Evolutionary conservation across 2,113 vertebrate species (phyloP), one percentile per base, ranked within the genome.

Genomic region (Megaceryle maxima): DNA sequence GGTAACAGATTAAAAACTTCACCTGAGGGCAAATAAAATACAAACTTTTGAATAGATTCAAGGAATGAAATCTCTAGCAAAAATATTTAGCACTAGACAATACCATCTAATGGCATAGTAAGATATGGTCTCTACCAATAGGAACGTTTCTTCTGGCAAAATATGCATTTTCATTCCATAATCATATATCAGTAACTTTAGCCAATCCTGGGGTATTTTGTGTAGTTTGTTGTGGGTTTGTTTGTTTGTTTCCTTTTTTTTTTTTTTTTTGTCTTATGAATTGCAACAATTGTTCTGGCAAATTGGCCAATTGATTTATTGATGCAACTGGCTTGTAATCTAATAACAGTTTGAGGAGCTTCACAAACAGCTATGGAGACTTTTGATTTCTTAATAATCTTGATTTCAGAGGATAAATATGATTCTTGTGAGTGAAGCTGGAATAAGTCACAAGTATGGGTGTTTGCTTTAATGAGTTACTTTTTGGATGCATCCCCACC

Each of bases 1-100:
- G 19, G 56, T 92, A 95, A 91, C 16, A 92, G 89, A 91, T 93
- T 95, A 89, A 81, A 72, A 78, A 55, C 53, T 77, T 62, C 39
- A 62, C 28, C 60, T 79, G 74, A 75, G 87, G 66, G 44, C 60
- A 95, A 77, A 68, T 78, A 79, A 87, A 90, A 92, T 11, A 83
- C 9, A 67, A 74, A 94, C 17, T 41, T 56, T 21, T 76, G 66
- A 95, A 62, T 6, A 90, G 39, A 62, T 75, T 92, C 62, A 76
- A 70, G 31, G 48, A 84, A 79, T 82, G 11, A 82, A 82, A 93
- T 93, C 48, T 78, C 16, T n/a, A 63, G 68, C 9, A 12, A 86
- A 91, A 94, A 87, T 72, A 60, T 63, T 72, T 60, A 84, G 22
- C 53, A 57, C 18, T 18, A 84, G 26, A 43, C 18, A 87, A 66